Base-by-base conservation (phyloP, 2,797 vertebrate genomes). In the Aulostomus chinensis region DNA sequence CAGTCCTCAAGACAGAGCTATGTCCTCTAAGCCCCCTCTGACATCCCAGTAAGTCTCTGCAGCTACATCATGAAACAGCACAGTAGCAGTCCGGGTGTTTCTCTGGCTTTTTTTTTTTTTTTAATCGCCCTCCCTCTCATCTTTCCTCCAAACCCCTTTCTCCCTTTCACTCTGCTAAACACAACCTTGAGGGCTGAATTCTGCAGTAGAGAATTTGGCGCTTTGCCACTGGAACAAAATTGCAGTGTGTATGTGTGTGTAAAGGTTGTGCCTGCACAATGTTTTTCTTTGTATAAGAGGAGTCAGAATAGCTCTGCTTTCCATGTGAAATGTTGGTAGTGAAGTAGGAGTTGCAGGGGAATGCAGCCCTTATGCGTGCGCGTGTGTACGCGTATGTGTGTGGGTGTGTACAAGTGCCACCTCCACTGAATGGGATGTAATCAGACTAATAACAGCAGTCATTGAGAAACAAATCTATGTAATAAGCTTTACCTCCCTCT, bases 151-250 rank as follows among this genome's bases (percentile, higher is more conserved):
- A 17, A 56, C n/a, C 13, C 20, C 21, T 11, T 59, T 67, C 53
- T 68, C 38, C 39, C 35, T 73, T 73, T 83, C 69, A 56, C 64
- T 80, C 76, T 59, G 54, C 73, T 79, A 55, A 78, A 63, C 67
- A 78, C 80, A 86, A 77, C 85, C 85, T 83, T 64, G 56, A 77
- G 81, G 78, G 74, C 61, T 76, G 56, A 62, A 68, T 82, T 78
- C 76, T 85, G 83, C 82, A 73, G 76, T 58, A 68, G 37, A 63
- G 66, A 39, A 60, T 63, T 68, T 86, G 86, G 81, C 73, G 60
- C 18, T 64, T 54, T 75, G 80, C 81, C 80, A 81, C 7, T 36
- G 22, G 18, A 65, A 33, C 50, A 50, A 63, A 58, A 72, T 26
- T 36, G 37, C 70, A 33, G 26, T 10, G n/a, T 42, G 42, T 61